Evolutionary conservation across 1,140 invertebrate genomes (phyloP), one percentile per base, ranked within the genome.

Genomic region (Bilobella aurantiaca): DNA sequence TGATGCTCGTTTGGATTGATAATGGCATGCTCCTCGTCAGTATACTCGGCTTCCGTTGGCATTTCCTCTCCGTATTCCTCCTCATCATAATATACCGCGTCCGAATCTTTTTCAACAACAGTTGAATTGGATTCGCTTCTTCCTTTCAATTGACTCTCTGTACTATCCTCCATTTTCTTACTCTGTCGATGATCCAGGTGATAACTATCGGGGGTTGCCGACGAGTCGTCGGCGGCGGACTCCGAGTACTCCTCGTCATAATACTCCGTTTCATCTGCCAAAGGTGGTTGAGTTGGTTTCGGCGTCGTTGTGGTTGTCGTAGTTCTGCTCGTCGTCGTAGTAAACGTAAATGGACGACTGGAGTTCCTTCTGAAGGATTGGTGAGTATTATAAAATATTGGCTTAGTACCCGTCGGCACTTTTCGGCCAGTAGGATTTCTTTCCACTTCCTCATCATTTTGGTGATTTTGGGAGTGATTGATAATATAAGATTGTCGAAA

Each of bases 401-500:
- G 69, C 59, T 72, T 68, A n/a, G 65, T 62, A 47, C 68, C 69
- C 14, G 74, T 56, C 57, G 72, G 69, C n/a, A 69, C 62, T 69
- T 68, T 69, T 29, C 70, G 58, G 3, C 71, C 53, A 69, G 70
- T 66, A 56, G 64, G 64, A 60, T 65, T 58, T 60, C 28, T 63
- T 21, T 16, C 12, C 25, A 5, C 21, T 53, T 53, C 49, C 12
- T 23, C 23, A 18, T 58, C 58, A 57, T 64, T 63, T 57, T 56
- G 49, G 63, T 62, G 32, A 63, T 69, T 65, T 58, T 62, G 64
- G 46, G 60, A 63, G 29, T 62, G 68, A 27, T 68, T 69, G 1
- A 72, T 62, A 1, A 72, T 31, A 49, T 72, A 72, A 2, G 68
- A 68, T 57, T 67, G 68, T 28, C 62, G 28, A 23, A 63, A 56